phyloP scores from a whole-genome alignment of 2,797 vertebrate species.

The Acipenser oxyrinchus region DNA sequence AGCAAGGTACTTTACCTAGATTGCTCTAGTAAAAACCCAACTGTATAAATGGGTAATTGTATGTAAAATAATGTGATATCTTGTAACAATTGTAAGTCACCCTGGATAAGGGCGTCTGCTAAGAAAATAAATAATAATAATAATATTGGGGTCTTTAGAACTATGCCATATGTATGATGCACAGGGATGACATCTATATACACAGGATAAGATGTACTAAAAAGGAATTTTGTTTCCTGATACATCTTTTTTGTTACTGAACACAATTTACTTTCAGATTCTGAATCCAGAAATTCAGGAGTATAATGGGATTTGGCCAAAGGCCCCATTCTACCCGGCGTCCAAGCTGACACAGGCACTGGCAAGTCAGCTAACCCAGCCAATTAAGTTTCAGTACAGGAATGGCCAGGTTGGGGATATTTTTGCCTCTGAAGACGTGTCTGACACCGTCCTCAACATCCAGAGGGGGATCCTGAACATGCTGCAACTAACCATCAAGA shows the following conservation, averaged over 20 bases:
- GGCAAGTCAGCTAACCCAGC: slow-evolving; percentile 27
- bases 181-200: too few species aligned
- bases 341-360: slow-evolving; percentile 34
- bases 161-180: too few species aligned
- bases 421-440: slow-evolving; percentile 29
- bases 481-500: slow-evolving; percentile 35
- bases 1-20: too few species aligned
- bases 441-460: slow-evolving; percentile 33
- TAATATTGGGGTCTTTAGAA: too few species aligned
- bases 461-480: slow-evolving; percentile 31
- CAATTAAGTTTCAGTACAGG: slow-evolving; percentile 42
- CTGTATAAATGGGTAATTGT: too few species aligned
- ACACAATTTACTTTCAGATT: slow-evolving; percentile 23
- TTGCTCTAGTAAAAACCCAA: too few species aligned
- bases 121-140: too few species aligned
- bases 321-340: slow-evolving; percentile 25
- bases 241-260: neutral
- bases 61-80: too few species aligned
- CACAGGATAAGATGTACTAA: too few species aligned
- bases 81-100: too few species aligned
- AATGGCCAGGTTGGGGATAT: slow-evolving; percentile 32
- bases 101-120: too few species aligned
- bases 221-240: too few species aligned
- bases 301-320: slow-evolving; percentile 40
- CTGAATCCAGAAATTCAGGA: slow-evolving; percentile 31